Conservation (phyloP, 2,888 invertebrate species). For the Mythimna loreyi region DNA sequence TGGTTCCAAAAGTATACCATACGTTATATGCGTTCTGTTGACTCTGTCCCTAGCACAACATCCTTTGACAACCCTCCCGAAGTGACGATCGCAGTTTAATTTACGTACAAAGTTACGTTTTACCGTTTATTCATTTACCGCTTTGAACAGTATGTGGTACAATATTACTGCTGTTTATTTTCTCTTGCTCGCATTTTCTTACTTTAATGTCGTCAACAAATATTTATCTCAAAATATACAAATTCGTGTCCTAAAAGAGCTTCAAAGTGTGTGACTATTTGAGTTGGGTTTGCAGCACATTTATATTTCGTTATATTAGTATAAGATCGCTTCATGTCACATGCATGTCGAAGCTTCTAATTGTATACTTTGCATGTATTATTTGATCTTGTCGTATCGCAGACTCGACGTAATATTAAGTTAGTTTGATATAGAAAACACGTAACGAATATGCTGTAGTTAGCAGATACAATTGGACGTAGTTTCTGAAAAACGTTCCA, state of each 20-base stretch:
- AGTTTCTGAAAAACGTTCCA: no score
- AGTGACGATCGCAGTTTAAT: neutral
- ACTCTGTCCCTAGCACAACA: neutral
- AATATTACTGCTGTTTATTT: conserved; percentile 13
- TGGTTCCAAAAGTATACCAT: no score
- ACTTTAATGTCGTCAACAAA: conserved; percentile 28
- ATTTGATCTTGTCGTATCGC: conserved; percentile 41
- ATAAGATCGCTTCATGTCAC: conserved; percentile 24
- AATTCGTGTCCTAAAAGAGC: conserved; percentile 2
- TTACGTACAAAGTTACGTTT: neutral
- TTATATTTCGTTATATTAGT: conserved; percentile 21
- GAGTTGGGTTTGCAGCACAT: conserved; percentile 29
- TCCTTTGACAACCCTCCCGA: neutral
- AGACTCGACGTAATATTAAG: conserved; percentile 7
- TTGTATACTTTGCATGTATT: conserved; percentile 62
- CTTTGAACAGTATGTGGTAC: conserved; percentile 53
- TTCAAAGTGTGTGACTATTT: conserved; percentile 16
- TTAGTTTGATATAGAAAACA: conserved; percentile 15
- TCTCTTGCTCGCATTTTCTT: conserved; percentile 8
- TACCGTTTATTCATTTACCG: neutral
- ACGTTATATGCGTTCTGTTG: neutral
- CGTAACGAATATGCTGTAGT: conserved; percentile 22
- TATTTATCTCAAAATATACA: neutral
- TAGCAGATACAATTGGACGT: neutral
- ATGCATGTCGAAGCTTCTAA: conserved; percentile 43